Conservation (phyloP, 1,140 invertebrate genomes). For the Achroia grisella region DNA sequence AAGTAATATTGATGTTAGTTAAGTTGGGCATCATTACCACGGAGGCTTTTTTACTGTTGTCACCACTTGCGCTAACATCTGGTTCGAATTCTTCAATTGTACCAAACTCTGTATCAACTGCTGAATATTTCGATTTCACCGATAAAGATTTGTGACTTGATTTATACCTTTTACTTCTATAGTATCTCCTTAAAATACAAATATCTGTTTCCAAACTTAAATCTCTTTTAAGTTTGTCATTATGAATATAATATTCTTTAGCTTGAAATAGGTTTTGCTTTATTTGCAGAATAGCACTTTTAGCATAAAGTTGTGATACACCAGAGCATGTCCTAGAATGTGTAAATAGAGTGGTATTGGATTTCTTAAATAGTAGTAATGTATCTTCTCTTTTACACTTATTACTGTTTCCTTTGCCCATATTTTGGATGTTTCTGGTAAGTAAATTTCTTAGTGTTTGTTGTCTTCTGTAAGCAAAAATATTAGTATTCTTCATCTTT, state of each 20-base stretch:
- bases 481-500: constrained; percentile 7
- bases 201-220: constrained; percentile 49
- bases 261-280: constrained; percentile 23
- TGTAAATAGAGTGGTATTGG: constrained; percentile 26
- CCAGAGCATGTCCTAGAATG: constrained; percentile 37
- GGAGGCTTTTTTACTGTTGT: constrained; percentile 17
- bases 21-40: constrained; percentile 10
- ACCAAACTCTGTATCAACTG: constrained; percentile 18
- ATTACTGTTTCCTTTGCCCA: constrained; percentile 8
- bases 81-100: constrained; percentile 23
- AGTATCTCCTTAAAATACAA: constrained; percentile 39
- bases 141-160: constrained; percentile 12
- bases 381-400: constrained; percentile 16
- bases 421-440: not conserved
- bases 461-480: constrained; percentile 10
- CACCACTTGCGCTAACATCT: constrained; percentile 37
- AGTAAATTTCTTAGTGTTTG: not conserved
- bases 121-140: constrained; percentile 31
- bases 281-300: constrained; percentile 25
- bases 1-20: constrained; percentile 31
- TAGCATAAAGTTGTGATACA: constrained; percentile 27
- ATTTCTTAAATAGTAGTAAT: constrained; percentile 41
- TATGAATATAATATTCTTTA: constrained; percentile 20
- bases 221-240: constrained; percentile 37
- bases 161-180: constrained; percentile 27